Conservation (phyloP, 1,140 invertebrate genomes). For the roundworm (Caenorhabditis elegans) region WBcel235 BX284602.5:11313501-11314000, state of each 20-base stretch:
- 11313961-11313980: neutral
- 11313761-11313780: slow-evolving; percentile 26
- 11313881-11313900: too few species aligned
- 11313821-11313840: too few species aligned
- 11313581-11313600: neutral
- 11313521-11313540: neutral
- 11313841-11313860: too few species aligned
- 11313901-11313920: slow-evolving; percentile 24
- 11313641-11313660: neutral
- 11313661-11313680: neutral
- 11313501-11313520: slow-evolving; percentile 6
- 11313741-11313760: neutral
- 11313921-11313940: slow-evolving; percentile 22
- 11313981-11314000: slow-evolving; percentile 1
- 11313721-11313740: slow-evolving; percentile 13
- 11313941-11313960: slow-evolving; percentile 19
- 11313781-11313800: neutral
- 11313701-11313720: neutral
- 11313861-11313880: too few species aligned
- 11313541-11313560: neutral
- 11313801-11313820: too few species aligned
- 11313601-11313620: too few species aligned
- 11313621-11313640: slow-evolving; percentile 17
- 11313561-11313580: slow-evolving; percentile 9
- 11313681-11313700: neutral